Evolutionary conservation across 2,113 vertebrate species (phyloP), one percentile per base, ranked within the genome.

Genomic region (Anoplopoma fimbria): DNA sequence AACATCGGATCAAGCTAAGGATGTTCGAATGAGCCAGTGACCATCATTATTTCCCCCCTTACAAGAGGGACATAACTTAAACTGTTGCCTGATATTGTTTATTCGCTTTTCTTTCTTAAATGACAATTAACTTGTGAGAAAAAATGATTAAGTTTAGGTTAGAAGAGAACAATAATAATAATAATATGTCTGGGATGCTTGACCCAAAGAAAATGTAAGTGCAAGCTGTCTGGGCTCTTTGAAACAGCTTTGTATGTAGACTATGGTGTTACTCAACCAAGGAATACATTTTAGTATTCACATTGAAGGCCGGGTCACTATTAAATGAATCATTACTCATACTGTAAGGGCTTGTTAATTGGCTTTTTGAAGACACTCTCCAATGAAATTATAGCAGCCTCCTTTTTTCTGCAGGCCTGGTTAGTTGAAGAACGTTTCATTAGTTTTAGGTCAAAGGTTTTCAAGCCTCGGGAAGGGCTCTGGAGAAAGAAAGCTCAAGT

Each of bases 301-400:
- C 63, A 84, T 34, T 70, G 60, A 74, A 83, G 65, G 67, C 69
- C 13, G 4, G 81, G 70, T 69, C 77, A 75, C 51, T 42, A 64
- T 77, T 79, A 80, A 85, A 88, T 77, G 9, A 90, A 75, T 83
- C 53, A 68, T 75, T 85, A 53, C 15, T 79, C 71, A 63, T 60
- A 82, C 79, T 84, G 83, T 85, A 86, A 89, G 76, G 78, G 45
- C 68, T 75, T 86, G 76, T 78, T 91, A 89, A 90, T 82, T 92
- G 77, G 81, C 75, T 84, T 83, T 87, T 89, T 86, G 67, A 89
- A 76, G 79, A 79, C 73, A 74, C 69, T 79, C 71, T 84, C 68
- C 51, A 29, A 13, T 81, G 85, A 86, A n/a, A 88, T 89, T 82
- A 74, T 57, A 77, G 82, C 68, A 34, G 70, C 69, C 67, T 81